Base-by-base conservation (phyloP, 37 sponge, comb jelly and placozoan species). In the Theonella swinhoei region DNA sequence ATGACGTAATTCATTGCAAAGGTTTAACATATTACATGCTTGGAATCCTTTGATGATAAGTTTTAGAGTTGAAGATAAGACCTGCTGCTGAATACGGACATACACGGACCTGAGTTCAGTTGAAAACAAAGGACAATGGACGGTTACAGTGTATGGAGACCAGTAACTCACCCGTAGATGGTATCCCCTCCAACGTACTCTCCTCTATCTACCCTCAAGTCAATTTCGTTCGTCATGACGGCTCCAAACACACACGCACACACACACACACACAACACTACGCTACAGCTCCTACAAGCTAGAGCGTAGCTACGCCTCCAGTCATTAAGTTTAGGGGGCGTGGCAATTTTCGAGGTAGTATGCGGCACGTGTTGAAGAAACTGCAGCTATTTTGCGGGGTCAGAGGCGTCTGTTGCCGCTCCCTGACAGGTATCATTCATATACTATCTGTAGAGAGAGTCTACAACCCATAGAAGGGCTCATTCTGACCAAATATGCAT, bases 181-280 rank as follows among this genome's bases (percentile, higher is more conserved):
- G 79, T 87, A 59, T 91, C 92, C 4, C 88, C 88, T 32, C 84
- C 88, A 14, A 83, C 80, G 41, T 91, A 91, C 68, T 83, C 84
- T 24, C 92, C 88, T 36, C 62, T 77, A 70, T 87, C 79, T 22
- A 83, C 78, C 38, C 88, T 37, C 0, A 91, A 33, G 7, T 29
- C n/a, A 1, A 91, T 74, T 67, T 87, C 88, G 31, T 68, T 77
- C 30, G 78, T 42, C 76, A 54, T 41, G 64, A 65, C 74, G 2
- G 2, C 35, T 61, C n/a, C 26, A 24, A 14, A 25, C 26, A 14
- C 8, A 23, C 8, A 28, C 68, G 8, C 28, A 24, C 68, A 25
- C 60, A 58, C 60, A 11, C 60, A 11, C 60, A n/a, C n/a, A n/a
- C n/a, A n/a, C n/a, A n/a, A n/a, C n/a, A n/a, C n/a, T n/a, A n/a